Percentiles rank a stretch among this genome's conserved stretches.
Evolutionary conservation across 2,888 invertebrate genomes (phyloP).

Genomic region (Ceriagrion tenellum): DNA sequence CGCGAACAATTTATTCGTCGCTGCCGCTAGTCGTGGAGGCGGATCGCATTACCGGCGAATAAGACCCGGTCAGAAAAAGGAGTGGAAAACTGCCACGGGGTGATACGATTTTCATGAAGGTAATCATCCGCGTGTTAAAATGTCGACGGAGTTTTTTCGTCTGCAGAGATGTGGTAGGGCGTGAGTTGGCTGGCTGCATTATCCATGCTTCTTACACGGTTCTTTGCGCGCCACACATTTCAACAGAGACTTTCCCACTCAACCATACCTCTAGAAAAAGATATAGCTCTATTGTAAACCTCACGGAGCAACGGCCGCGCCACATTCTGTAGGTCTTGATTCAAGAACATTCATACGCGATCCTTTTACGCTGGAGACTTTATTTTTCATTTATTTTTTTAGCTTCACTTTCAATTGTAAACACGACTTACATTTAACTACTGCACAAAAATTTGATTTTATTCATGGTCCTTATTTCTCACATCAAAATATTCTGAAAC

Average conservation of each 20-base stretch:
- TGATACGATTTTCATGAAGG: background rate
- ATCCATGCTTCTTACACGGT: background rate
- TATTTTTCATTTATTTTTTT: too few species aligned
- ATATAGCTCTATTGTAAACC: background rate
- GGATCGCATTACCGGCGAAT: background rate
- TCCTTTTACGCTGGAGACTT: too few species aligned
- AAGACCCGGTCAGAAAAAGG: background rate
- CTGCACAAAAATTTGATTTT: too few species aligned
- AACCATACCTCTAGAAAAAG: background rate
- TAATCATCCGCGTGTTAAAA: background rate
- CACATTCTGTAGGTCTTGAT: too few species aligned
- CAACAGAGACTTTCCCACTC: background rate
- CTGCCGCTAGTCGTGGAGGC: background rate
- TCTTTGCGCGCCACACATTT: background rate
- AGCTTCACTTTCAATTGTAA: too few species aligned
- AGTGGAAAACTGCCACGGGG: background rate
- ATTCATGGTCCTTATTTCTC: too few species aligned
- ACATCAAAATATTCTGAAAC: too few species aligned
- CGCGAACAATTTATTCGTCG: slow-evolving; percentile 7
- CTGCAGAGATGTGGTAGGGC: background rate
- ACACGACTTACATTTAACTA: too few species aligned
- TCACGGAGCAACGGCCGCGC: background rate
- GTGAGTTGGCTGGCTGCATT: background rate
- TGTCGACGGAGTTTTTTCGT: background rate
- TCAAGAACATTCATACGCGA: too few species aligned